Evolutionary conservation across 2,113 vertebrate genomes (phyloP), one percentile per base, ranked within the genome.

Genomic region (Bolborhynchus lineola): DNA sequence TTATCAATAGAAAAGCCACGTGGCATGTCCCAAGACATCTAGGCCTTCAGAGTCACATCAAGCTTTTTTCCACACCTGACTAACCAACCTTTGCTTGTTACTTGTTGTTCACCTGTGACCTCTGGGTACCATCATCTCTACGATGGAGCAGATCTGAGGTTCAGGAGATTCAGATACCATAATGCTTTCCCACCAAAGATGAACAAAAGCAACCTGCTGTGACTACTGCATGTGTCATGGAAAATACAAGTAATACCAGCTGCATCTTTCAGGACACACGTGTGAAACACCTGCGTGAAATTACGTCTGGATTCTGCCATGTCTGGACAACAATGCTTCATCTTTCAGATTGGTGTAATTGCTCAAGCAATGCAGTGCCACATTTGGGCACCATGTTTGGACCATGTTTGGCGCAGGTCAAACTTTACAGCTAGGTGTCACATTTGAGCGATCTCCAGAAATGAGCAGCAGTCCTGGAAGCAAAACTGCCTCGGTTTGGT

Each of bases 241-340:
- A 93, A 97, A 95, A 75, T 55, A 75, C 21, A 91, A 91, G 47
- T 80, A 69, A 64, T 17, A 84, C 17, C 72, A 72, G 86, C 64
- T 96, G 84, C 82, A 86, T 46, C 63, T 81, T 92, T 94, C 85
- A 69, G 86, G 69, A 57, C 44, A 17, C 1, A 7, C 2, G 16
- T 65, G 74, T 65, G 74, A 84, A 87, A 95, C 91, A 25, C 10
- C 74, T 37, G 62, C 6, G 18, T 72, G 77, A 94, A 92, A 93
- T 70, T 71, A 62, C 0, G 1, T 21, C 55, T 7, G 0, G 6
- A 50, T 74, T 86, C 26, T 82, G 69, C 65, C 1, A 0, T 23
- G 47, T 31, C n/a, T 0, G 0, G 65, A 49, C 33, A 88, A 31
- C 5, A 82, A n/a, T 0, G 6, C 53, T 82, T 67, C 59, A 23